These are phyloP conservation scores for Falco berigora DNA, from an alignment of 2,797 vertebrate species.

Conservation along the genomic window DNA sequence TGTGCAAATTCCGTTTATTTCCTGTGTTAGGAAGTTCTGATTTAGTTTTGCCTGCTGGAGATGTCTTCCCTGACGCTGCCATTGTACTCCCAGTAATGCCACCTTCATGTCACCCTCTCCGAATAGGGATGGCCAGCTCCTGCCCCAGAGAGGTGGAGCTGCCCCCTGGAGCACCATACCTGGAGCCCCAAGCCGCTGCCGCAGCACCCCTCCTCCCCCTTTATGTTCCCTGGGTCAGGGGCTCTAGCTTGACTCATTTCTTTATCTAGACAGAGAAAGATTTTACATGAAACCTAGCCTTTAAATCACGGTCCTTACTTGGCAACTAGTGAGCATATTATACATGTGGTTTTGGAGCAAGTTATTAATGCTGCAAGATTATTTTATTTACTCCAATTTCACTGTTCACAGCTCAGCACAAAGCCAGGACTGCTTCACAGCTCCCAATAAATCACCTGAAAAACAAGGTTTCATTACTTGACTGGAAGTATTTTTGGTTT, in stretches of 20 bases:
- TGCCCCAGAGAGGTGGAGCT: not conserved
- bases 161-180: not conserved
- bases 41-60: not conserved
- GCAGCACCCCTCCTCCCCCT: not conserved
- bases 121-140: rapidly evolving
- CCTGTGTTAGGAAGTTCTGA: not conserved
- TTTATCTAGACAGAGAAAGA: not conserved
- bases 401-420: not conserved
- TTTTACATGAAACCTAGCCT: not conserved
- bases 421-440: not conserved
- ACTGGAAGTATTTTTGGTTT: not conserved
- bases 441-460: not conserved
- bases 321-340: not conserved
- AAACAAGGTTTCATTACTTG: not conserved
- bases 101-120: too few relatives aligned
- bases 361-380: not conserved
- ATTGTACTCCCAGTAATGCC: rapidly evolving
- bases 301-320: not conserved
- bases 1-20: not conserved
- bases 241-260: not conserved
- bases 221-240: not conserved
- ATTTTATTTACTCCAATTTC: slow-evolving; percentile 33
- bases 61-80: not conserved
- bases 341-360: not conserved
- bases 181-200: too few relatives aligned